Percentiles rank a stretch among this genome's conserved stretches.
Conservation (phyloP, 2,888 invertebrate genomes). For the Lottia gigantea region DNA sequence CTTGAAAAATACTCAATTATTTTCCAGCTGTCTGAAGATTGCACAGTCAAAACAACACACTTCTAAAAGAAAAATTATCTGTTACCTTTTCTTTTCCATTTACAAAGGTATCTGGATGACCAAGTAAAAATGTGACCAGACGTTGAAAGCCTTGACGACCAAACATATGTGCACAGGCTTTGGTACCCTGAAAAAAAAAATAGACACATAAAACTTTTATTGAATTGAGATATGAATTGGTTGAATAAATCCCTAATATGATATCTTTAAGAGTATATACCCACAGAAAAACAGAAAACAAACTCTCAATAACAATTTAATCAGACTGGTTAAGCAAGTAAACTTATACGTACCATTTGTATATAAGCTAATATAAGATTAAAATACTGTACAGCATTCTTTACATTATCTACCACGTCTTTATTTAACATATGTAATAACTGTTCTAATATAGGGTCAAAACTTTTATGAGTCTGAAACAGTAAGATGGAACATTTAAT, state of each 20-base stretch:
- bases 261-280: background rate
- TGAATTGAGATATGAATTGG: too few relatives aligned
- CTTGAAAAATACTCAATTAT: too few relatives aligned
- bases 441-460: constrained; percentile 62
- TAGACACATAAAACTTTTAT: too few relatives aligned
- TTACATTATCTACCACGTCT: constrained; percentile 69
- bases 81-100: constrained; percentile 32
- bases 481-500: too few relatives aligned
- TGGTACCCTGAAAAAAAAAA: constrained; percentile 63
- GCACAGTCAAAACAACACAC: too few relatives aligned
- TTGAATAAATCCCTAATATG: too few relatives aligned
- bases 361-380: constrained; percentile 66
- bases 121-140: constrained; percentile 68
- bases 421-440: constrained; percentile 66
- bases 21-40: background rate
- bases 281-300: background rate
- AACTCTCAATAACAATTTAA: background rate
- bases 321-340: background rate
- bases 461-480: constrained; percentile 57
- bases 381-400: constrained; percentile 69
- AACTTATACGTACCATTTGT: constrained; percentile 62
- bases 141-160: constrained; percentile 65
- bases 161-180: constrained; percentile 68
- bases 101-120: constrained; percentile 33
- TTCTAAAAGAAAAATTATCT: background rate